Evolutionary conservation across 2,797 vertebrate species (phyloP), one percentile per base, ranked within the genome.

Genomic region (Intellagama lesueurii): DNA sequence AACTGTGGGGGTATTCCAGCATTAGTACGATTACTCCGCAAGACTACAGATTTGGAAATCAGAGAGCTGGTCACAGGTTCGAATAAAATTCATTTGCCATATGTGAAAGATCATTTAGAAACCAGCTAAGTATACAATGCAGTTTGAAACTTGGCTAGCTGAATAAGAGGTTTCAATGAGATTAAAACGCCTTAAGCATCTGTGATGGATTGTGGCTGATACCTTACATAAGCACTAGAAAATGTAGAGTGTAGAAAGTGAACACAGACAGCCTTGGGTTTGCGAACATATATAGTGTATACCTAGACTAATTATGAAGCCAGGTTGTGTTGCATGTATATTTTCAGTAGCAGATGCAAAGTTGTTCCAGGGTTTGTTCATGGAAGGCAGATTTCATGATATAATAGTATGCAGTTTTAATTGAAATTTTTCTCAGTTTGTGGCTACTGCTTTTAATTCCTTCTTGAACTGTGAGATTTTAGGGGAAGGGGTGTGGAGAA

Each of bases 1-100:
- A 99, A 99, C 97, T 99, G 98, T 47, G 98, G 98, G 0, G 99
- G 99, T 66, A 99, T 99, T 95, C 99, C 99, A 30, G 99, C 98
- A 0, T 97, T 99, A 95, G 99, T 99, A 86, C 98, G 99, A 77
- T 96, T 99, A 87, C 98, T 99, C 81, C 98, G 99, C 90, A 99
- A 99, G 95, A 98, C 98, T 5, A 97, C 98, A 4, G 99, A 99
- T 94, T 96, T 99, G 96, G 99, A 99, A 97, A 98, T 99, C 95
- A 97, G 98, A 96, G 99, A 99, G 96, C 97, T 99, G 92, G 99
- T 99, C 94, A 99, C 99, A 98, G 99, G 99, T 99, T 92, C 94
- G 97, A 83, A 0, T 94, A 7, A 30, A n/a, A 84, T 89, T 90
- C 73, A 17, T 76, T 85, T 86, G 0, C 87, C 49, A 2, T n/a